Evolutionary conservation across 2,797 vertebrate genomes (phyloP).

Genomic region (Catostomus latipinnis): DNA sequence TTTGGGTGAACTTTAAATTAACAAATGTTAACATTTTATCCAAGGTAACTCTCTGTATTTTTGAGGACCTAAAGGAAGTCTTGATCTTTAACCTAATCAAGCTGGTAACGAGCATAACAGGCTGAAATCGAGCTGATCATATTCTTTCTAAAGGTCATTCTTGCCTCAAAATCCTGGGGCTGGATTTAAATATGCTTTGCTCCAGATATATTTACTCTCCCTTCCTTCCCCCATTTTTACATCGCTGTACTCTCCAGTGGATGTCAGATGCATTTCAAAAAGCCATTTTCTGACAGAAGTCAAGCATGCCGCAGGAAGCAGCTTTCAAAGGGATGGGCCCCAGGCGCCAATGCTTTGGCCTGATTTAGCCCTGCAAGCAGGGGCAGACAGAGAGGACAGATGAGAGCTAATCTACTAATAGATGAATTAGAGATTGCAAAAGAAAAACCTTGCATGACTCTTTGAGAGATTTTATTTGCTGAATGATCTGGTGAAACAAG

Average conservation of each 20-base stretch:
- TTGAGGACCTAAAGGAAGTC: constrained; percentile 4
- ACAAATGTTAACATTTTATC: background rate
- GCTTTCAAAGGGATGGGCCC: constrained; percentile 41
- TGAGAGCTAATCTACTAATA: constrained; percentile 13
- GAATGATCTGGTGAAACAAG: background rate
- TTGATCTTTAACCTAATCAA: constrained; percentile 25
- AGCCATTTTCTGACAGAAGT: constrained; percentile 39
- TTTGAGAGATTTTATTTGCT: background rate
- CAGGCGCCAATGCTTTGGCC: background rate
- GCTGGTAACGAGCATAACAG: constrained; percentile 20
- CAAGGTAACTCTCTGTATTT: background rate
- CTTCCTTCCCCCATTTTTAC: background rate
- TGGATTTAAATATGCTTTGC: constrained; percentile 28
- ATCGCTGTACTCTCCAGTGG: constrained; percentile 18
- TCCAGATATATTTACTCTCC: constrained; percentile 15
- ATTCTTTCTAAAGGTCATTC: constrained; percentile 26
- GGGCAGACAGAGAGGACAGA: background rate
- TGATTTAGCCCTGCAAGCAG: constrained; percentile 19
- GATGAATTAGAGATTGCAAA: constrained; percentile 21
- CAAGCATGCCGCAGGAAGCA: constrained; percentile 32
- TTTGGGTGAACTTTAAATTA: too few relatives aligned
- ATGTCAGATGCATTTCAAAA: constrained; percentile 44
- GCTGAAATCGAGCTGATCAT: constrained; percentile 18
- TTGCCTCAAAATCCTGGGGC: constrained; percentile 13
- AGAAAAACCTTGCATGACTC: constrained; percentile 8